Evolutionary conservation across 2,888 invertebrate genomes (phyloP).

Genomic region (Lymantria dispar): DNA sequence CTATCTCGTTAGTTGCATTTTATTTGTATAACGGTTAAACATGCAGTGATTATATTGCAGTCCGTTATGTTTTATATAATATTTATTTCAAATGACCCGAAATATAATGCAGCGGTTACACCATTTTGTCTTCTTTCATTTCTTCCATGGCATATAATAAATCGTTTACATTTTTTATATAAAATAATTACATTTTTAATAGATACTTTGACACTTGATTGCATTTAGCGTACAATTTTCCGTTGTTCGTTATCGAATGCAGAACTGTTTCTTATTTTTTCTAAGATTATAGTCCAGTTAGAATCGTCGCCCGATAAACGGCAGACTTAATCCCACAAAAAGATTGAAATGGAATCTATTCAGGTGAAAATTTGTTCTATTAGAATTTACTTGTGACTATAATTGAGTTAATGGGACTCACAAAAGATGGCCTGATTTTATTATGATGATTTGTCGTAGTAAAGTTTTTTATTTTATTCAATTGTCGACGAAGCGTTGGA

Average conservation of each 20-base stretch:
- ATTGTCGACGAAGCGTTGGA: conserved; percentile 41
- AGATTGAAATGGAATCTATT: conserved; percentile 2
- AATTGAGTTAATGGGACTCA: conserved; percentile 8
- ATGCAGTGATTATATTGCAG: too few relatives aligned
- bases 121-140: background rate
- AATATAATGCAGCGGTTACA: background rate
- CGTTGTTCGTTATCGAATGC: background rate
- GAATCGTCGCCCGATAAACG: conserved; percentile 1
- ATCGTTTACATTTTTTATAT: background rate
- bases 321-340: conserved; percentile 1
- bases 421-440: conserved; percentile 19
- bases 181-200: background rate
- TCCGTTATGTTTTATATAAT: background rate
- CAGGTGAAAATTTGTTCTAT: conserved; percentile 1
- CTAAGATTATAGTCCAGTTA: conserved; percentile 3
- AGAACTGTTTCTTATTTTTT: conserved; percentile 5
- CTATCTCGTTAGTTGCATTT: too few relatives aligned
- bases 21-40: too few relatives aligned
- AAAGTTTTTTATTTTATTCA: conserved; percentile 18
- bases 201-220: background rate
- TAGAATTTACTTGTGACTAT: background rate
- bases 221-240: background rate
- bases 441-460: conserved; percentile 17
- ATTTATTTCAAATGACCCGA: background rate
- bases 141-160: background rate